Evolutionary conservation across 1,140 invertebrate genomes (phyloP).

Genomic region (Eufriesea mexicana): DNA sequence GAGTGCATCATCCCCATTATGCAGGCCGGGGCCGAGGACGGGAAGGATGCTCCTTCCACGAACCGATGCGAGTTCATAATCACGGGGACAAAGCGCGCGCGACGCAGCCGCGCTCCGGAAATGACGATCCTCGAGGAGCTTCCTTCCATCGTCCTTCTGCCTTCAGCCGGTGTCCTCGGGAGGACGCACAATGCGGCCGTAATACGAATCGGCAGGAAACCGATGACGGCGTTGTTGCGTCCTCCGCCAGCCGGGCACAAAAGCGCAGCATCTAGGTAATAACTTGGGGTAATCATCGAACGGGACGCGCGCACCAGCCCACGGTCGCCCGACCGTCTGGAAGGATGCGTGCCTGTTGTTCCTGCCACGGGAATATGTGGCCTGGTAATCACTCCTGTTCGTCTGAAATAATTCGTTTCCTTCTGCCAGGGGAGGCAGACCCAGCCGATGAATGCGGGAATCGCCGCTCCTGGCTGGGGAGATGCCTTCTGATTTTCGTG

Average conservation of each 20-base stretch:
- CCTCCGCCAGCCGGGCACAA: conserved; percentile 64
- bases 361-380: conserved; percentile 4
- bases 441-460: background rate
- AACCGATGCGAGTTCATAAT: conserved; percentile 65
- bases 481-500: background rate
- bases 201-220: conserved; percentile 58
- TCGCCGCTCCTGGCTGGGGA: background rate
- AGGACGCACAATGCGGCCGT: conserved; percentile 42
- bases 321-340: conserved; percentile 28
- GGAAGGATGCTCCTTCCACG: conserved; percentile 46
- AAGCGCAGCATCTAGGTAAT: conserved; percentile 76
- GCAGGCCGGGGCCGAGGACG: conserved; percentile 29
- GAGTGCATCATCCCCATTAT: conserved; percentile 58
- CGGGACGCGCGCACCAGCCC: conserved; percentile 47
- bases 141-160: conserved; percentile 41
- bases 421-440: background rate
- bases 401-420: conserved; percentile 48
- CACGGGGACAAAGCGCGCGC: conserved; percentile 57
- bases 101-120: conserved; percentile 57
- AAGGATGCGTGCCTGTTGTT: conserved; percentile 37
- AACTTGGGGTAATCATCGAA: conserved; percentile 78
- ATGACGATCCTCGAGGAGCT: conserved; percentile 62
- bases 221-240: conserved; percentile 58
- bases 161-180: conserved; percentile 27
- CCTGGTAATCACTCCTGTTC: conserved; percentile 33